A percentile compares a stretch with the other conserved stretches of the same genome.
These are phyloP conservation scores for Aleadryas rufinucha DNA, from an alignment of 2,113 vertebrate species.

Conservation along the genomic window DNA sequence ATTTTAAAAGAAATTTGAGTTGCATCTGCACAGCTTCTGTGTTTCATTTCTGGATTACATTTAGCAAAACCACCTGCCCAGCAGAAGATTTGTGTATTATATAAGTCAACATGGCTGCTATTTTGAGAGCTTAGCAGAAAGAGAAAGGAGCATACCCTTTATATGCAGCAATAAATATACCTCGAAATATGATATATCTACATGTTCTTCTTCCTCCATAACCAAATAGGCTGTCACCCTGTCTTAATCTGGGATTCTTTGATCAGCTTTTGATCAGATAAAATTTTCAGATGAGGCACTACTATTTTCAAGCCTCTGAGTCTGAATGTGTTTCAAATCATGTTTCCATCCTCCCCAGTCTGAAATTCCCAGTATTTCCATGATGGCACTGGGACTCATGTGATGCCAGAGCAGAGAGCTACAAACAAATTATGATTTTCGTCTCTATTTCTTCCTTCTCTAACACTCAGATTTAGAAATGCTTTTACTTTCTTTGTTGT, in stretches of 20 bases:
- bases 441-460: neutral
- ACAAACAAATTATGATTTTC: neutral
- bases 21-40: neutral
- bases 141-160: neutral
- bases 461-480: neutral
- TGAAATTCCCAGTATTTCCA: neutral
- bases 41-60: conserved; percentile 12
- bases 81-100: neutral
- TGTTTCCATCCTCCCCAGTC: neutral
- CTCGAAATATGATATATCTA: neutral
- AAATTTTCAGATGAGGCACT: neutral
- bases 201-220: neutral
- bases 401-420: neutral
- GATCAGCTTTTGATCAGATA: neutral
- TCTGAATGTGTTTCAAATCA: neutral
- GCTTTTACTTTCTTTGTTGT: neutral
- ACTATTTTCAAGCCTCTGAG: neutral
- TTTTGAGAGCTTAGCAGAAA: conserved; percentile 13
- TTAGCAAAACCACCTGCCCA: conserved; percentile 2
- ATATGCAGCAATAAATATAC: neutral
- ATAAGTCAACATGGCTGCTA: neutral
- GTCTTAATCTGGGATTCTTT: neutral
- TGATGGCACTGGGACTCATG: fast-evolving
- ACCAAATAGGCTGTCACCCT: neutral
- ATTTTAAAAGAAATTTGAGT: neutral